Percentiles rank a stretch among this genome's conserved stretches.
Conservation (phyloP, 2,797 vertebrate genomes). For the Enteromius anoplus region DNA sequence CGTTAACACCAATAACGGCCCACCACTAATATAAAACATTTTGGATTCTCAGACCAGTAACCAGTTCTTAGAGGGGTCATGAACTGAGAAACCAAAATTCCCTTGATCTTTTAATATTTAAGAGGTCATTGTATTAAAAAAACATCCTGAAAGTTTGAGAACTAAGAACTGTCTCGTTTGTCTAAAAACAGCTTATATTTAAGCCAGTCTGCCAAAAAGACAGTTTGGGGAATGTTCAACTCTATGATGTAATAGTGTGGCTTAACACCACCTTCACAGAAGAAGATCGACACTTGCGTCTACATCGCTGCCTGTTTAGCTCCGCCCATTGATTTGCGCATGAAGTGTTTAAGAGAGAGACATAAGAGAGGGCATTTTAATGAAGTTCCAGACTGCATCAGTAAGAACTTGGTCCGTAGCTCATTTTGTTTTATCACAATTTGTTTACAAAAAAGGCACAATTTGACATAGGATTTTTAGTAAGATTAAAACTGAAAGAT, state of each 20-base stretch:
- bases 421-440: neutral
- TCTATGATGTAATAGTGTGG: neutral
- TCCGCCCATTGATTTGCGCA: neutral
- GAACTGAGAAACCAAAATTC: neutral
- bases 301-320: neutral
- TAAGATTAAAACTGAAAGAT: neutral
- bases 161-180: neutral
- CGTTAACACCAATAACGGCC: no score
- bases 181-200: neutral
- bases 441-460: neutral
- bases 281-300: neutral
- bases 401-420: no score
- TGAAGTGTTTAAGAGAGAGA: neutral
- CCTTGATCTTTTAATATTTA: neutral
- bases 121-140: neutral
- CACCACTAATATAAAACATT: neutral
- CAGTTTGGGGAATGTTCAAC: neutral
- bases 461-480: neutral
- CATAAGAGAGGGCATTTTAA: neutral
- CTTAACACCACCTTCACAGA: neutral
- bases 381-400: neutral
- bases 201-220: neutral
- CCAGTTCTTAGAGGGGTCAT: neutral
- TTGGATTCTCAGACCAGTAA: neutral
- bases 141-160: neutral